phyloP scores from a whole-genome alignment of 2,113 vertebrate species.

The Hoplias malabaricus region DNA sequence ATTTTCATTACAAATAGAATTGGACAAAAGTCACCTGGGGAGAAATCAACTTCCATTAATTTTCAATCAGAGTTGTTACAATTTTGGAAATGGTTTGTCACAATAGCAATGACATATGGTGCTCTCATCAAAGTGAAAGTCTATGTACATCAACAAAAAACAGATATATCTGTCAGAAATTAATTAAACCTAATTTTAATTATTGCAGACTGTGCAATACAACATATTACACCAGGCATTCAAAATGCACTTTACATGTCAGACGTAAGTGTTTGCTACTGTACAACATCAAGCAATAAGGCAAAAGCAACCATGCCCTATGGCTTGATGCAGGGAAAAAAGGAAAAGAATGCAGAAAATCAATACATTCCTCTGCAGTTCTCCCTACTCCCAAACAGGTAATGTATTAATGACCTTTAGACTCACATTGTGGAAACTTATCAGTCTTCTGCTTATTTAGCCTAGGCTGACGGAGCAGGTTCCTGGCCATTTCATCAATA shows the following conservation, averaged over 20 bases:
- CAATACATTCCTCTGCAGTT: slow-evolving; percentile 68
- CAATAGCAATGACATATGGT: too few relatives aligned
- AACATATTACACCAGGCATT: background rate
- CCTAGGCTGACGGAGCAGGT: slow-evolving; percentile 72
- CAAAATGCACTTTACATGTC: slow-evolving; percentile 20
- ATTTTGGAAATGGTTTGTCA: too few relatives aligned
- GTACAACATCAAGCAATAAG: slow-evolving; percentile 10
- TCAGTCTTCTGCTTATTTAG: slow-evolving; percentile 76
- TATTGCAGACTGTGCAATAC: slow-evolving; percentile 14
- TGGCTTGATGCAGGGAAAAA: slow-evolving; percentile 46
- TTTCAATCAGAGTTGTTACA: too few relatives aligned
- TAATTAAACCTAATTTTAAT: slow-evolving; percentile 17
- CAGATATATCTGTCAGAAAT: slow-evolving; percentile 6
- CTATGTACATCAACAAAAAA: background rate
- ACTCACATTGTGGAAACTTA: slow-evolving; percentile 76
- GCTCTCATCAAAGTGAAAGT: background rate
- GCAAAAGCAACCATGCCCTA: slow-evolving; percentile 17
- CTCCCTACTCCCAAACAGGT: slow-evolving; percentile 64
- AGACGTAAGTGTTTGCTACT: slow-evolving; percentile 26
- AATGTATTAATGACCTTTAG: slow-evolving; percentile 81
- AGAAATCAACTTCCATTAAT: too few relatives aligned
- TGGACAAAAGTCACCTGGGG: too few relatives aligned
- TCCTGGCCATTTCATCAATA: slow-evolving; percentile 76
- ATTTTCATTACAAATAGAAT: too few relatives aligned
- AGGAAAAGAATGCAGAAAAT: slow-evolving; percentile 51